Conservation (phyloP, 92 coral and sea anemone species). For the Pocillopora meandrina region DNA sequence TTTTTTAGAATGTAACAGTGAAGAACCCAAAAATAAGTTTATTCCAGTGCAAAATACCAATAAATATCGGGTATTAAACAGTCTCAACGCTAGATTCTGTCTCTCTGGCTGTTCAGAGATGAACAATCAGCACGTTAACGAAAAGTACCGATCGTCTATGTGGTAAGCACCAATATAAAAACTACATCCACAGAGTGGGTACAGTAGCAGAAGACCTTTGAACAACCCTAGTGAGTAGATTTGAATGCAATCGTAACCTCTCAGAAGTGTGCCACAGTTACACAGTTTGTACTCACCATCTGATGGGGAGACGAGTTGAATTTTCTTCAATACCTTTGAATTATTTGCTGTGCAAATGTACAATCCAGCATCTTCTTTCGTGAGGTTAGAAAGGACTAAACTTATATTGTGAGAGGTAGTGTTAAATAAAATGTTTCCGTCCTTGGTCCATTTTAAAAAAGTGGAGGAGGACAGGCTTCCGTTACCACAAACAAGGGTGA, state of each 20-base stretch:
- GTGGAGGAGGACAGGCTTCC: background rate
- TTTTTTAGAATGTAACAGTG: too few relatives aligned
- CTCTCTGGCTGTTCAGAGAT: too few relatives aligned
- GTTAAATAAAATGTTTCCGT: background rate
- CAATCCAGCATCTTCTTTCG: conserved; percentile 11
- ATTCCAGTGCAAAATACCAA: too few relatives aligned
- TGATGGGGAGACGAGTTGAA: background rate
- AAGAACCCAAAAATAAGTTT: too few relatives aligned
- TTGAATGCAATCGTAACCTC: background rate
- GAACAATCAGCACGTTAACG: too few relatives aligned
- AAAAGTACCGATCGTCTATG: background rate
- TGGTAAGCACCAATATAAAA: too few relatives aligned
- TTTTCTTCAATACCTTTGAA: background rate
- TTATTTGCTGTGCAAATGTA: conserved; percentile 23
- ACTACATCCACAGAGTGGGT: background rate
- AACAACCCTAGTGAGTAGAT: background rate
- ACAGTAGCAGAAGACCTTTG: background rate
- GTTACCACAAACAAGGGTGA: conserved; percentile 26
- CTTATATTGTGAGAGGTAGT: background rate
- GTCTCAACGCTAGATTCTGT: too few relatives aligned
- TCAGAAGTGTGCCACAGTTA: background rate
- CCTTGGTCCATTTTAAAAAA: conserved; percentile 13
- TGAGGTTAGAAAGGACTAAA: conserved; percentile 5
- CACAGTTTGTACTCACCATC: background rate
- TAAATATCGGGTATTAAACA: too few relatives aligned